Evolutionary conservation across 92 coral and sea anemone species (phyloP), one percentile per base, ranked within the genome.

Genomic region (Ricordea florida): DNA sequence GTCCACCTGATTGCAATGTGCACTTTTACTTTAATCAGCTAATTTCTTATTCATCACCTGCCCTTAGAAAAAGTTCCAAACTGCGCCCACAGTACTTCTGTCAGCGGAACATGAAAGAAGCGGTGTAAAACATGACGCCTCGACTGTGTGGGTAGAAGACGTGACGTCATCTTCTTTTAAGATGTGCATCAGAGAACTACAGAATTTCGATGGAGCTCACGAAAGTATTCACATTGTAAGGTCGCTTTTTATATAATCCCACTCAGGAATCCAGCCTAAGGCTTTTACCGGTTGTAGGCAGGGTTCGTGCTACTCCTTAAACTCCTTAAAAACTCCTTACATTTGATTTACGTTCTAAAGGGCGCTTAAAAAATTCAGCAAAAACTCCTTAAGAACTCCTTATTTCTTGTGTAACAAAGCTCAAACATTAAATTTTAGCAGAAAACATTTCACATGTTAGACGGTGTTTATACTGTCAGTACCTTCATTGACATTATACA

Each of bases 41-140:
- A 13, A 6, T 11, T 3, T n/a, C 22, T 0, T 20, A 3, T n/a
- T 22, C n/a, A 4, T 18, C 36, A 6, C 20, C 0, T 57, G 26
- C 1, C 23, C 57, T 4, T 62, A 83, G 89, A 45, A 57, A 14
- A 84, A 84, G 76, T 84, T 84, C 46, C 62, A 53, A 31, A 37
- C 85, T 17, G 76, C 28, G 75, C 89, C 85, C 55, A 84, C 76
- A 44, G 85, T 84, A 5, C 78, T 84, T 4, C 76, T 78, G 46
- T 68, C 89, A 69, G 85, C 85, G 69, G 89, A 76, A 29, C 84
- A 84, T 74, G 80, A 66, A 41, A 84, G 84, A 26, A 67, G 84
- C 2, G 84, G 73, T 34, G 67, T 70, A 22, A 60, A 55, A 42
- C 89, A 84, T 26, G 91, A 86, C 62, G 91, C 87, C 0, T 59